Conservation (phyloP, 1,140 invertebrate genomes). For the Cotesia chilonis region DNA sequence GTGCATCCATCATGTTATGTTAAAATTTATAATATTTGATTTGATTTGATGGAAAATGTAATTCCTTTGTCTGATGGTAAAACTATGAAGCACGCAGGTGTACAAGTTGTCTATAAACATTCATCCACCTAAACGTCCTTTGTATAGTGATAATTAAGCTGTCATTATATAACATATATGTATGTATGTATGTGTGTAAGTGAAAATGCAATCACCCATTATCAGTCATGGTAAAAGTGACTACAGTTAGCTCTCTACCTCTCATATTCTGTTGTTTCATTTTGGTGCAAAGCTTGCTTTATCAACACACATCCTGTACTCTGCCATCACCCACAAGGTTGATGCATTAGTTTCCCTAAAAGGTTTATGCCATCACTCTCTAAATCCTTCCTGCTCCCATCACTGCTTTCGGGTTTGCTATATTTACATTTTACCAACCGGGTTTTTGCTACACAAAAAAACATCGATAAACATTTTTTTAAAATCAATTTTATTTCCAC, state of each 20-base stretch:
- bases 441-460: too few species aligned
- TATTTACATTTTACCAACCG: too few species aligned
- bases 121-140: neutral
- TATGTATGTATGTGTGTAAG: conserved; percentile 1
- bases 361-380: conserved; percentile 59
- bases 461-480: too few species aligned
- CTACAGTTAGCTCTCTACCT: neutral
- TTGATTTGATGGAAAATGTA: neutral
- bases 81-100: neutral
- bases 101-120: neutral
- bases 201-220: conserved; percentile 19
- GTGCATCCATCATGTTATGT: too few species aligned
- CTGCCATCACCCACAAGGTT: conserved; percentile 40
- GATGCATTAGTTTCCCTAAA: conserved; percentile 59
- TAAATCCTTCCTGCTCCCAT: conserved; percentile 5
- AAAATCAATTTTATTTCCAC: too few species aligned
- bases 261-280: neutral
- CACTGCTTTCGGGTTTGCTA: neutral
- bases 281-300: conserved; percentile 9
- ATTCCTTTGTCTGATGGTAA: conserved; percentile 15
- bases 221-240: neutral
- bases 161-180: neutral
- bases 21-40: too few species aligned
- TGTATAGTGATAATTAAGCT: conserved; percentile 31
- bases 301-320: conserved; percentile 15